These are phyloP conservation scores for Muscicapa comitata DNA, from an alignment of 2,797 vertebrate genomes.

Conservation along the genomic window DNA sequence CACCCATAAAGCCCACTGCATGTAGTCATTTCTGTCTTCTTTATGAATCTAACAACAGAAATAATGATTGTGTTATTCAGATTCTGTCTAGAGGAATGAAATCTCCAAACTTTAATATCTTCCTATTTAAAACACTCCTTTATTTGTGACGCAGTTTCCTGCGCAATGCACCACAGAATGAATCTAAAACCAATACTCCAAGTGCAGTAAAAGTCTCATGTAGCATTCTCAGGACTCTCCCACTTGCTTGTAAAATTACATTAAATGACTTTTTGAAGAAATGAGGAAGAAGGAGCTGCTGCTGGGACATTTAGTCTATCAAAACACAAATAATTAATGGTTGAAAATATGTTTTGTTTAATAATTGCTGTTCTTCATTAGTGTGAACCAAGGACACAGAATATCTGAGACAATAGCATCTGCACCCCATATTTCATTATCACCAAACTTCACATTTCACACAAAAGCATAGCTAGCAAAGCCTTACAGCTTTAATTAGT, in stretches of 20 bases:
- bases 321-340: constrained; percentile 75
- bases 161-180: not conserved
- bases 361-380: constrained; percentile 79
- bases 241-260: constrained; percentile 26
- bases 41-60: not conserved
- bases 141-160: not conserved
- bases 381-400: constrained; percentile 77
- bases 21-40: not conserved
- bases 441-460: constrained; percentile 92
- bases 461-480: constrained; percentile 86
- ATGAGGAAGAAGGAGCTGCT: constrained; percentile 37
- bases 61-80: not conserved
- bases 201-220: constrained; percentile 18
- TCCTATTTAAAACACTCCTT: not conserved
- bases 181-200: not conserved
- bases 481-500: constrained; percentile 97
- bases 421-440: constrained; percentile 91
- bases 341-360: constrained; percentile 76
- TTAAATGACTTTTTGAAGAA: constrained; percentile 63
- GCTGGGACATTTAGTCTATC: constrained; percentile 61
- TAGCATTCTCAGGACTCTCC: not conserved
- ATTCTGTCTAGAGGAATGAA: not conserved
- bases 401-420: constrained; percentile 80
- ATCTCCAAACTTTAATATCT: not conserved
- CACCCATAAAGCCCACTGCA: not conserved